A percentile compares a stretch with the other conserved stretches of the same genome.
Conservation (phyloP, 2,113 vertebrate genomes). For the Pithys albifrons region DNA sequence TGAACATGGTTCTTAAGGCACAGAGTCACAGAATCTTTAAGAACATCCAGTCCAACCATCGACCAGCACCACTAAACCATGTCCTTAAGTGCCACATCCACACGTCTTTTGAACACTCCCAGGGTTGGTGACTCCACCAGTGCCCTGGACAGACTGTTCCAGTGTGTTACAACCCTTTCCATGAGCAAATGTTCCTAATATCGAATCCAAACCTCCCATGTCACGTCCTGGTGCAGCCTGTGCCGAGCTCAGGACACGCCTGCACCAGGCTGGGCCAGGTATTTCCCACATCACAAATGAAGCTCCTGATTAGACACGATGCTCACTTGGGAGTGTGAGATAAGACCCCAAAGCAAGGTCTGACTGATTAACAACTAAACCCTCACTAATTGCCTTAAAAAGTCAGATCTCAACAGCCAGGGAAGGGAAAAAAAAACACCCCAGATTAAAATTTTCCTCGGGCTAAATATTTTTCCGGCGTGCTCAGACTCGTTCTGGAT, state of each 20-base stretch:
- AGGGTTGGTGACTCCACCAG: neutral
- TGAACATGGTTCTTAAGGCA: accelerated
- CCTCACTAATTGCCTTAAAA: constrained; percentile 30
- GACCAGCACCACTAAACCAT: neutral
- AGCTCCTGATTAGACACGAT: neutral
- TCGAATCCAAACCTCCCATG: accelerated
- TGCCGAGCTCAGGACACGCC: neutral
- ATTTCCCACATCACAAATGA: neutral
- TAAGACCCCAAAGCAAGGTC: neutral
- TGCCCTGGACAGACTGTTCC: neutral
- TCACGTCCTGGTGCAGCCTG: accelerated
- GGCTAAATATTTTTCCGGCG: constrained; percentile 4
- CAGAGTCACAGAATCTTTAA: neutral
- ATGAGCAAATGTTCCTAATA: accelerated
- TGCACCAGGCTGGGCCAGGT: neutral
- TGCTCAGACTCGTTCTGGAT: neutral
- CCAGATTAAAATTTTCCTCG: neutral
- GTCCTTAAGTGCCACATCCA: neutral
- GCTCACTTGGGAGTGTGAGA: neutral
- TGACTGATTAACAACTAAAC: constrained; percentile 31
- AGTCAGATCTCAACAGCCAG: neutral
- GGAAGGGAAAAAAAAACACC: neutral
- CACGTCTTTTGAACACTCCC: accelerated
- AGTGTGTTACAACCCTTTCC: too few relatives aligned
- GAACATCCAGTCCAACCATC: neutral